Evolutionary conservation across 2,888 invertebrate species (phyloP).

Genomic region (Corythucha ciliata): DNA sequence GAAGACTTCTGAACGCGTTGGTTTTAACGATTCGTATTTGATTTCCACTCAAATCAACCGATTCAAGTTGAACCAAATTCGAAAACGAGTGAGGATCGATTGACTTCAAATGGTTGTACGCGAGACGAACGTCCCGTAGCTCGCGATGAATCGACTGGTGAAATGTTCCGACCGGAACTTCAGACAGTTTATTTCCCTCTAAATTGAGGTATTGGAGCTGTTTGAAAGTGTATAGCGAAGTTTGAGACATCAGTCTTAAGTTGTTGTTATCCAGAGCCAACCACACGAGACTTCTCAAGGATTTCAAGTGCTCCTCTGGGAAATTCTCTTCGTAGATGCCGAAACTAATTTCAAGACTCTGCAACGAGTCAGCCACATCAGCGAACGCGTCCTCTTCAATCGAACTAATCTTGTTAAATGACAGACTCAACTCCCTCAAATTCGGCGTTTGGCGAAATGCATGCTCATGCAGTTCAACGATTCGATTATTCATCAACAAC

Average conservation of each 20-base stretch:
- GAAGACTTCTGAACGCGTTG: constrained; percentile 65
- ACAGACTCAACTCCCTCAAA: constrained; percentile 78
- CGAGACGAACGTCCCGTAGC: constrained; percentile 67
- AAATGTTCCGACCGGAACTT: constrained; percentile 59
- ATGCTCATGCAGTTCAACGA: constrained; percentile 57
- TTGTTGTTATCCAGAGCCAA: constrained; percentile 81
- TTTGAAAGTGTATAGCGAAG: constrained; percentile 59
- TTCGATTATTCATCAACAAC: constrained; percentile 72
- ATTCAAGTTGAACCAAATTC: constrained; percentile 61
- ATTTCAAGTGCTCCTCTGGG: constrained; percentile 65
- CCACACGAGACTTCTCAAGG: constrained; percentile 67
- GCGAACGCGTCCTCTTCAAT: constrained; percentile 72
- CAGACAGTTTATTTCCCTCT: constrained; percentile 71
- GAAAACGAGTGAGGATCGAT: constrained; percentile 62
- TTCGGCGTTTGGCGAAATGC: constrained; percentile 64
- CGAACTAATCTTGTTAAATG: constrained; percentile 79
- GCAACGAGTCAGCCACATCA: constrained; percentile 63
- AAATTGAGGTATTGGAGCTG: constrained; percentile 72
- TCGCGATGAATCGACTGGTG: constrained; percentile 59
- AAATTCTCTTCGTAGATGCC: constrained; percentile 71
- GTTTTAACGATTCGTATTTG: constrained; percentile 59
- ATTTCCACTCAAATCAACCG: constrained; percentile 69
- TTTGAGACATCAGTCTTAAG: constrained; percentile 60
- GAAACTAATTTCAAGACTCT: constrained; percentile 77
- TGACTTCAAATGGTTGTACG: constrained; percentile 65